Percentiles rank a stretch among this genome's conserved stretches.
phyloP scores from a whole-genome alignment of 2,113 vertebrate species.

The Strix uralensis region DNA sequence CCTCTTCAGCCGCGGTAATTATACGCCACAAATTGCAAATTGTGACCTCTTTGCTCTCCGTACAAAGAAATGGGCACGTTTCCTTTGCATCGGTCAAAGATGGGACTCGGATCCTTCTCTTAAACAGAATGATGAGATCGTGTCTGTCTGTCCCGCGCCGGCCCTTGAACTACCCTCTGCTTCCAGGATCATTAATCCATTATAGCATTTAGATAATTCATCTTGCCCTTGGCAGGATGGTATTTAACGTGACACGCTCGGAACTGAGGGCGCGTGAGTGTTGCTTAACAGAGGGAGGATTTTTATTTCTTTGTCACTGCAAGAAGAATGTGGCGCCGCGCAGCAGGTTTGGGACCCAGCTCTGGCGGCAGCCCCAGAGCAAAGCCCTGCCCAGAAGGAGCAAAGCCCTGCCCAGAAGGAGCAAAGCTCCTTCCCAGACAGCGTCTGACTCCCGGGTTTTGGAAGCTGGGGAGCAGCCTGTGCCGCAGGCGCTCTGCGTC shows the following conservation, averaged over 20 bases:
- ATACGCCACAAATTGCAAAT: neutral
- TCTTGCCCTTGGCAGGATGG: neutral
- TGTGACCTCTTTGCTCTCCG: neutral
- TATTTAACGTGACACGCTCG: neutral
- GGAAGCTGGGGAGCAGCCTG: neutral
- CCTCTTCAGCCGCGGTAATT: neutral
- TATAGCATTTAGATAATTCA: neutral
- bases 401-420: too few relatives aligned
- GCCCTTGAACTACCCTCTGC: neutral
- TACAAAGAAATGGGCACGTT: neutral
- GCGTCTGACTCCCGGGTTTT: neutral
- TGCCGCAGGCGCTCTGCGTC: neutral
- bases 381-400: neutral
- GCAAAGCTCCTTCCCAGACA: neutral
- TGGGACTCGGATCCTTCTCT: neutral
- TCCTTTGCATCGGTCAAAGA: neutral
- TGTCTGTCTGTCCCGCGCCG: neutral
- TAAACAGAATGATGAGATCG: neutral
- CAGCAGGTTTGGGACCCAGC: neutral
- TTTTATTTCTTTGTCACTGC: neutral
- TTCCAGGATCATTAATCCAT: neutral
- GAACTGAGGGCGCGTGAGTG: neutral
- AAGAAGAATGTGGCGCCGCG: too few relatives aligned
- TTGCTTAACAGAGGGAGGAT: neutral
- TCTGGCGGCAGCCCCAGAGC: rapidly evolving